Base-by-base conservation (phyloP, 2,888 invertebrate genomes). In the Sympetrum striolatum region DNA sequence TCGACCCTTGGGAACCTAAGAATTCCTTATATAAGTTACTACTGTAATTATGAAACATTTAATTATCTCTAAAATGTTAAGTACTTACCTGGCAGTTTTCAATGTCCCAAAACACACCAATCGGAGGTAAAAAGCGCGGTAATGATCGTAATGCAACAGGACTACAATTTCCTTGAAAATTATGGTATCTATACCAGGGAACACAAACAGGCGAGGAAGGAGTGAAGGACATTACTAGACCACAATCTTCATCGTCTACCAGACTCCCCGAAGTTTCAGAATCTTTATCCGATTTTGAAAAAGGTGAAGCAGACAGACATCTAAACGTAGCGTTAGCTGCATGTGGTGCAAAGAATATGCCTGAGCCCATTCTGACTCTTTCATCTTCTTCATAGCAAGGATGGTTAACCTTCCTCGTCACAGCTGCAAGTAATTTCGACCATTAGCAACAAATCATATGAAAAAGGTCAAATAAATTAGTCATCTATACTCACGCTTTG, bases 61-160 rank as follows among this genome's bases (percentile, higher is more conserved):
- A 25, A 90, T 73, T 90, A 37, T 12, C 37, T 80, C 35, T 44
- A n/a, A 82, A n/a, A 14, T 15, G 22, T 90, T 2, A 12, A 90
- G 6, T 37, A 92, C 93, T 92, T 94, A 96, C 96, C 94, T 96
- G 96, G 93, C 98, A 98, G 94, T 98, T 98, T 94, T 98, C 98
- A 93, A 98, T 98, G 93, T 98, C 98, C 98, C 98, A 98, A 94
- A 98, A 98, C 92, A 98, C 97, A 90, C 98, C 98, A 93, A 98
- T 96, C 1, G 97, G 97, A 53, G 96, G 96, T 91, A 96, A 92
- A 73, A 91, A 81, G 8, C 53, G 73, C 1, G 90, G 90, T 48
- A 86, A 37, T 4, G 86, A 86, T 14, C 86, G 86, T 37, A 86
- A 60, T 15, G 86, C 86, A 58, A 86, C 86, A 64, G 86, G 86